Base-by-base conservation (phyloP, 1,140 invertebrate genomes). In the Danaus melanippus region DNA sequence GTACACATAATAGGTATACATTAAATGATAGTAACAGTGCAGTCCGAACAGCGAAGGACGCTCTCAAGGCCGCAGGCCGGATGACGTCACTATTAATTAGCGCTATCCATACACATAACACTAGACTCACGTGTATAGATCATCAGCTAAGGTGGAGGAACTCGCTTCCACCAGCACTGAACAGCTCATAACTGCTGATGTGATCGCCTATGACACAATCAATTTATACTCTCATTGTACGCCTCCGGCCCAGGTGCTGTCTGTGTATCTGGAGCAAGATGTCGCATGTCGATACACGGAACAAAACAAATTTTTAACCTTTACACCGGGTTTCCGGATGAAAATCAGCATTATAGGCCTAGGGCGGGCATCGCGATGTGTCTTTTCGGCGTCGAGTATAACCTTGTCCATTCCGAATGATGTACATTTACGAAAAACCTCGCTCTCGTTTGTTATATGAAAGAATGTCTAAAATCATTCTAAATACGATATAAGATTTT, bases 91-190 rank as follows among this genome's bases (percentile, higher is more conserved):
- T 70, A 60, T 12, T 15, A 3, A 15, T 15, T 15, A 3, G 42
- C 17, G 11, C 11, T 40, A 46, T 49, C 3, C 8, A 8, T 43
- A 56, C 7, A 42, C 45, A 32, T 43, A 55, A 15, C 1, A 15
- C 15, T 15, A 15, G 15, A 80, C 80, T 73, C 71, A 84, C 80
- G 71, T 71, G 54, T 84, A 84, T 2, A 78, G 57, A 54, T 84
- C 80, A 12, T 81, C 76, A 50, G 67, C 74, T 44, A 62, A 57
- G 51, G 48, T 74, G 5, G 76, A 74, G 2, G 71, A 74, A 8
- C 72, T 70, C 7, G 77, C 72, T 43, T 79, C 74, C 2, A 74
- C 66, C 10, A 76, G 46, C 42, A 74, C 58, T 7, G 75, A 67
- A 45, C 74, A 67, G 52, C 67, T 76, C 71, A 77, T 76, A 56